Base-by-base conservation (phyloP, 1,140 invertebrate genomes). In the Drosophila asahinai region DNA sequence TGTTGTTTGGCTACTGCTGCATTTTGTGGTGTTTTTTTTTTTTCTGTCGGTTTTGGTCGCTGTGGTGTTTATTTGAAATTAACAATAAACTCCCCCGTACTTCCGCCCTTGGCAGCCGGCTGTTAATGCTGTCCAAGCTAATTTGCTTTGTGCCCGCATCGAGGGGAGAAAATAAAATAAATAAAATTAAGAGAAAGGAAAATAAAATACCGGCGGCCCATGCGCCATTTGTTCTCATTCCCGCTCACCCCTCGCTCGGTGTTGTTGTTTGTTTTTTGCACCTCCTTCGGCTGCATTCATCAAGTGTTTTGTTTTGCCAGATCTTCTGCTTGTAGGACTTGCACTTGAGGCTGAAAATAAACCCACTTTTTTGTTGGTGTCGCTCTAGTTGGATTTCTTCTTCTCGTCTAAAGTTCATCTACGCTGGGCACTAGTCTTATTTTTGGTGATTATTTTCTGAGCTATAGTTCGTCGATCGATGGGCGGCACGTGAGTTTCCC, bases 331-430 rank as follows among this genome's bases (percentile, higher is more conserved):
- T 49, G 55, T 65, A 51, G 49, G 72, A 70, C 77, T 83, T 83
- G 84, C 80, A 83, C 71, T 87, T 89, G 80, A 86, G 71, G 71
- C 78, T 59, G 57, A 83, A 83, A 87, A 87, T 83, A 86, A 81
- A 73, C 36, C 17, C 54, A 61, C 49, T 51, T 73, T 74, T 52
- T 55, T 38, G 19, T 47, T 47, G 52, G 11, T 36, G 47, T 63
- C 47, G 60, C 42, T 79, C 66, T 72, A 27, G 36, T 73, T 58
- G 30, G 17, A 42, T 48, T 60, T 38, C 40, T 54, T 33, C 17
- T 54, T 33, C 17, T 22, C 25, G 42, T 57, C 43, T 66, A 75
- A 86, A 84, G 68, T 70, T 74, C 76, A 78, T 74, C 78, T 64
- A 30, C 58, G 58, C 66, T 45, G 36, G 45, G 57, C 38, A 57